Base-by-base conservation (phyloP, 2,888 invertebrate species). In the Hydropsyche betteni region DNA sequence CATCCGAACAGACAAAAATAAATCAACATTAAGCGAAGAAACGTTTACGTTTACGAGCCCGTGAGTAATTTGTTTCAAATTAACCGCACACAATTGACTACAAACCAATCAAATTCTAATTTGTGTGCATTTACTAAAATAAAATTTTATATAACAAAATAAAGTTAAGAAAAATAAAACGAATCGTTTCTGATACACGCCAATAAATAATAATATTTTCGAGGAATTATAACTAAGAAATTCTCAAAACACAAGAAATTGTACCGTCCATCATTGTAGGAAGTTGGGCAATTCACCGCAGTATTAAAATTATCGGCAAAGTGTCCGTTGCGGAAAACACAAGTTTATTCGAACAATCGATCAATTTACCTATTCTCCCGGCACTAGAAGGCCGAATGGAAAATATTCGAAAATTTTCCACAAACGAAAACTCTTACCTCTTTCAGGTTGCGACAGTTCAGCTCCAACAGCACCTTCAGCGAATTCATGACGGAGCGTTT, bases 291-390 rank as follows among this genome's bases (percentile, higher is more conserved):
- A 61, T 61, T 61, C 33, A 14, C 58, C 12, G 4, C 58, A 12
- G 36, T 64, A 64, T 64, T 24, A 36, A 64, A 64, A 64, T 64
- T 64, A 64, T 64, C 64, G 64, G 36, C n/a, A 33, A 64, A 64
- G 8, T 64, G 64, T 64, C 64, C 34, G 5, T 34, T 34, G 64
- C n/a, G 64, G 64, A 33, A 33, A 36, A 44, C 44, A 44, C 1
- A 61, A 64, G 36, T 64, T 64, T 64, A 36, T 64, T 34, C 34
- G 36, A 64, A 12, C 34, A 7, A 64, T 64, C 64, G 34, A 64
- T 64, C 64, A 64, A 64, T 64, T 64, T 64, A 36, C 12, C 24
- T 36, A 33, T 64, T 36, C 14, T 36, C 34, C 36, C 34, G n/a
- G 4, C 4, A 34, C 33, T 64, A 36, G 10, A 44, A 8, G 3